Evolutionary conservation across 1,140 invertebrate species (phyloP), one percentile per base, ranked within the genome.

Genomic region (Drosophila yakuba): DNA sequence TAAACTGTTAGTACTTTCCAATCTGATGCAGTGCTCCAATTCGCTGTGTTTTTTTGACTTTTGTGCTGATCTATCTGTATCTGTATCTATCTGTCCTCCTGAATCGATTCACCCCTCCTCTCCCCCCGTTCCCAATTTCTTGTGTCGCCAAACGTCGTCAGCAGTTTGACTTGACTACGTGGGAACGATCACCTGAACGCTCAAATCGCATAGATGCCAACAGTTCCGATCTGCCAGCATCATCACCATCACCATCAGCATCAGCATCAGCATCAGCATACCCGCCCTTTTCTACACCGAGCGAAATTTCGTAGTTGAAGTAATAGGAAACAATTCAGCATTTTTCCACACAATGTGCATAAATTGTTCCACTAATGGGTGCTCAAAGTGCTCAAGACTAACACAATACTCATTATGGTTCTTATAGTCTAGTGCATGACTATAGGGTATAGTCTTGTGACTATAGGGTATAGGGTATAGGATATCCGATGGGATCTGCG

Each of bases 101-200:
- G 0, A 51, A 17, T 20, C 11, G 6, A 28, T 48, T 0, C 8
- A 14, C 12, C 14, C 7, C 20, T 17, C 1, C n/a, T n/a, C 20
- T 1, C 20, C 20, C 20, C 20, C 20, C 20, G 20, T 20, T 39
- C 25, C 20, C 7, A 6, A n/a, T 45, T 47, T 28, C 17, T 2
- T 3, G 10, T n/a, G 44, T 12, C 25, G 20, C 20, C 20, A 20
- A 20, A 20, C 43, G 3, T 25, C 17, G 6, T 6, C 14, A 23
- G 15, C 7, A 20, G 15, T 20, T 52, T 36, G 17, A 36, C 15
- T 57, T 44, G 15, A 57, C 11, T 57, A 57, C 55, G 39, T 57
- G 39, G 39, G 15, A 57, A 57, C 54, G 38, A 56, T 56, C 54
- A 56, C 55, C 55, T 57, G 55, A 57, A 57, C 55, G 38, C 32